Conservation (phyloP, 2,888 invertebrate genomes). For the Caradrina clavipalpis region DNA sequence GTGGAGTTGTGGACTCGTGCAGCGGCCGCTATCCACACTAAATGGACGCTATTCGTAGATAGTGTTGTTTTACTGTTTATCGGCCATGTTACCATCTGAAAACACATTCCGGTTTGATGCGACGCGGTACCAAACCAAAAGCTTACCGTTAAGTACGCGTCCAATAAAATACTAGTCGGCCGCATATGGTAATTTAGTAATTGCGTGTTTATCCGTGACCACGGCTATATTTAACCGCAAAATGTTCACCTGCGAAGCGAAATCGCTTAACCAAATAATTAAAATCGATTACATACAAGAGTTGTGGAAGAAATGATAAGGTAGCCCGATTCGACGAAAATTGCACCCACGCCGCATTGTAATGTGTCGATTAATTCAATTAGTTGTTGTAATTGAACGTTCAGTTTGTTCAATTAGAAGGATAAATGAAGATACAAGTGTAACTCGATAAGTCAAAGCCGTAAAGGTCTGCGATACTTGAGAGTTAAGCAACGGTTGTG, state of each 20-base stretch:
- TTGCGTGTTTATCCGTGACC: slow-evolving; percentile 81
- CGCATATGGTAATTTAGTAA: slow-evolving; percentile 85
- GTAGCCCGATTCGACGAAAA: slow-evolving; percentile 49
- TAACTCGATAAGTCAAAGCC: slow-evolving; percentile 67
- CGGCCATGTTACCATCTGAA: slow-evolving; percentile 64
- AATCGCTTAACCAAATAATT: slow-evolving; percentile 75
- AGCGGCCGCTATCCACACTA: slow-evolving; percentile 44
- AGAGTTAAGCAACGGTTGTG: slow-evolving; percentile 68
- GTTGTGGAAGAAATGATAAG: slow-evolving; percentile 51
- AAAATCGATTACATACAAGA: slow-evolving; percentile 63
- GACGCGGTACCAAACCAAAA: slow-evolving; percentile 68
- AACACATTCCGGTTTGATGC: slow-evolving; percentile 71
- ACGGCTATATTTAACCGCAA: slow-evolving; percentile 72
- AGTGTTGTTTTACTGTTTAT: slow-evolving; percentile 69
- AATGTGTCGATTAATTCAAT: slow-evolving; percentile 63
- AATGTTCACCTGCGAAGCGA: slow-evolving; percentile 67
- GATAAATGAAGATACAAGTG: slow-evolving; percentile 58
- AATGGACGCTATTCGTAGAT: slow-evolving; percentile 67
- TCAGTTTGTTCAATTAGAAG: slow-evolving; percentile 58
- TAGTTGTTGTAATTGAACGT: slow-evolving; percentile 62
- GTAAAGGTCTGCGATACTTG: slow-evolving; percentile 67
- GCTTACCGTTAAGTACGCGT: slow-evolving; percentile 81
- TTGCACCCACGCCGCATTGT: slow-evolving; percentile 40
- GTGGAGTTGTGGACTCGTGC: slow-evolving; percentile 5
- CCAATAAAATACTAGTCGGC: slow-evolving; percentile 78